Evolutionary conservation across 2,888 invertebrate genomes (phyloP).

Genomic region (Micoletzkya japonica): DNA sequence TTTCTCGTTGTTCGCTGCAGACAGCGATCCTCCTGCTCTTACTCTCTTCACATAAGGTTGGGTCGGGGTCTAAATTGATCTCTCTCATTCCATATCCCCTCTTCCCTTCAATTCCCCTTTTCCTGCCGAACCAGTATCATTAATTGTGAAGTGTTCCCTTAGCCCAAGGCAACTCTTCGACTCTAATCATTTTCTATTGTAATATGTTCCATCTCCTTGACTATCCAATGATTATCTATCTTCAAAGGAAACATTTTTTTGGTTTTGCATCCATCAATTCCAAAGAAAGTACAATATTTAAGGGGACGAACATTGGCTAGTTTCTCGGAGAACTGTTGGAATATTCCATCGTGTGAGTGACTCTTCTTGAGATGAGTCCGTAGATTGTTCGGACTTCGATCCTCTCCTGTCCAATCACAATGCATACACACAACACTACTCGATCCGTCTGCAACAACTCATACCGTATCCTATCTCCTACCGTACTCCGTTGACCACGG

Average conservation of each 20-base stretch:
- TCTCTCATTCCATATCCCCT: not conserved
- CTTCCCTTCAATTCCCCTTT: not conserved
- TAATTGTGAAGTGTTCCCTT: no score
- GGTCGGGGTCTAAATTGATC: constrained; percentile 51
- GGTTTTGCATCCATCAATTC: not conserved
- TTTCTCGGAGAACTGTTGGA: constrained; percentile 46
- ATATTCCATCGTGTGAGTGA: constrained; percentile 52
- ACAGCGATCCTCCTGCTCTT: constrained; percentile 37
- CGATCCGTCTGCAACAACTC: constrained; percentile 44
- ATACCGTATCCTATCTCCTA: not conserved
- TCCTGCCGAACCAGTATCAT: no score
- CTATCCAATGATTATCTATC: no score
- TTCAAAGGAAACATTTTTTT: no score
- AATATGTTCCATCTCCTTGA: no score
- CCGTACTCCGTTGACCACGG: not conserved
- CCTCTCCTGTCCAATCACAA: constrained; percentile 53
- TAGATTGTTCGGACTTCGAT: constrained; percentile 55
- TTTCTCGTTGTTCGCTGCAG: not conserved
- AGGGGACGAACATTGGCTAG: constrained; percentile 44
- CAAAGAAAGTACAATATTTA: no score
- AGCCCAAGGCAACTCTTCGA: not conserved
- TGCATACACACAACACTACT: constrained; percentile 52
- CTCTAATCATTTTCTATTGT: no score
- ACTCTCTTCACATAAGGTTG: constrained; percentile 58
- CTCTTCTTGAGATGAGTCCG: constrained; percentile 54